Base-by-base conservation (phyloP, 2,113 vertebrate genomes). In the Lophochroa leadbeateri region DNA sequence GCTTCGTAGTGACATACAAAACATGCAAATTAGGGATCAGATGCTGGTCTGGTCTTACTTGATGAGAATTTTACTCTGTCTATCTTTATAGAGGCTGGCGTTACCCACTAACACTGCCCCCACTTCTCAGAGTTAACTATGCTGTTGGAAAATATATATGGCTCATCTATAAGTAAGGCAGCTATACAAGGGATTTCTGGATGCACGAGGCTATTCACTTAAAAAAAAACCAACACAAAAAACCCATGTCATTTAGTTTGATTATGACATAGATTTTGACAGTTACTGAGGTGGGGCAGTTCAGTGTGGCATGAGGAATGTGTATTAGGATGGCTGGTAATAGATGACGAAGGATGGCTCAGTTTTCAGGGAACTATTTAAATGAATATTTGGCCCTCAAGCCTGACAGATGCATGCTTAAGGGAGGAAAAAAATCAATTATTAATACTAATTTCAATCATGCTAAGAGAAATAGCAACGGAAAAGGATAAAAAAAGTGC, bases 361-460 rank as follows among this genome's bases (percentile, higher is more conserved):
- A 76, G 88, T 85, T 90, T 90, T 76, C 68, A 82, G 31, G 11
- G 23, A 74, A 63, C n/a, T 65, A 37, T 78, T 69, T 91, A 70
- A 84, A 68, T 72, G 5, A 79, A 50, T 0, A 2, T 29, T 92
- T 90, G 37, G 11, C 64, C 70, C 65, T 84, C 35, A 28, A 82
- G 39, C 9, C 47, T 61, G 27, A 89, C 35, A 91, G 29, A 72
- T 71, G 15, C 14, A 69, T 41, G 16, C 19, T 76, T 75, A 61
- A 89, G 41, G 70, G 53, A 43, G 29, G 33, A 23, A 91, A 20
- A 80, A 94, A 81, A 86, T 82, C 49, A 55, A 88, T 90, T 63
- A 44, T 20, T 84, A 70, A 58, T 67, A 50, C 74, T 70, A 88
- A 88, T 77, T 20, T 77, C 28, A 86, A 39, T 80, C 3, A 29